Conservation (phyloP, 35 echinoderm and acorn worm species). For the Nesometra sesokonis region DNA sequence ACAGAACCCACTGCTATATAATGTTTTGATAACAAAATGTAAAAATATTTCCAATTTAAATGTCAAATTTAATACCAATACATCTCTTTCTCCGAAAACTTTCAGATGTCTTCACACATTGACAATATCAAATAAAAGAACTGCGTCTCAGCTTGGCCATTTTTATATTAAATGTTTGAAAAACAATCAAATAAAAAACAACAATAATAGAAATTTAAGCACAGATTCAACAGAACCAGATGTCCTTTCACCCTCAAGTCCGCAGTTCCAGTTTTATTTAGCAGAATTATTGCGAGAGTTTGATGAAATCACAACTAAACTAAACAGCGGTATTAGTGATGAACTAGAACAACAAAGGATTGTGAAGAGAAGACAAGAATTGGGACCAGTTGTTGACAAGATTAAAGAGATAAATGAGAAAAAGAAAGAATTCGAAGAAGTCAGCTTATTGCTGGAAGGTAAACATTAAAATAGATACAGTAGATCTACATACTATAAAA, state of each 20-base stretch:
- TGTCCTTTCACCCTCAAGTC: background rate
- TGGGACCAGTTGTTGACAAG: conserved; percentile 27
- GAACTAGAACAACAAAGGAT: conserved; percentile 16
- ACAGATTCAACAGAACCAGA: background rate
- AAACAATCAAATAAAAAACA: too few species aligned
- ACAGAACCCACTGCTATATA: too few species aligned
- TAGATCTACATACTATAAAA: too few species aligned
- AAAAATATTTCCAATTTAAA: too few species aligned
- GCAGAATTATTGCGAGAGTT: background rate
- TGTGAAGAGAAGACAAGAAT: conserved; percentile 7
- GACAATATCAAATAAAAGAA: too few species aligned
- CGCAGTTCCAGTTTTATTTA: background rate
- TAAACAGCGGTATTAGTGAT: background rate
- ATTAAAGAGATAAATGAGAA: conserved; percentile 13
- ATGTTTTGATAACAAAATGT: too few species aligned
- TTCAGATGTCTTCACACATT: too few species aligned
- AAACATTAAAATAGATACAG: background rate
- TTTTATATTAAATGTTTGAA: too few species aligned
- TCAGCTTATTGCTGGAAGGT: conserved; percentile 37
- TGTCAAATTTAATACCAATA: too few species aligned
- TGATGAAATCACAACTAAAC: background rate
- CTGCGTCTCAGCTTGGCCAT: too few species aligned
- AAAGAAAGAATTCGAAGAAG: conserved; percentile 35
- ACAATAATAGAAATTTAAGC: too few species aligned
- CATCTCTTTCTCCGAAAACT: too few species aligned